Percentiles rank a stretch among this genome's conserved stretches.
These are phyloP conservation scores for Lepidurus arcticus DNA, from an alignment of 1,140 invertebrate species.

Conservation along the genomic window DNA sequence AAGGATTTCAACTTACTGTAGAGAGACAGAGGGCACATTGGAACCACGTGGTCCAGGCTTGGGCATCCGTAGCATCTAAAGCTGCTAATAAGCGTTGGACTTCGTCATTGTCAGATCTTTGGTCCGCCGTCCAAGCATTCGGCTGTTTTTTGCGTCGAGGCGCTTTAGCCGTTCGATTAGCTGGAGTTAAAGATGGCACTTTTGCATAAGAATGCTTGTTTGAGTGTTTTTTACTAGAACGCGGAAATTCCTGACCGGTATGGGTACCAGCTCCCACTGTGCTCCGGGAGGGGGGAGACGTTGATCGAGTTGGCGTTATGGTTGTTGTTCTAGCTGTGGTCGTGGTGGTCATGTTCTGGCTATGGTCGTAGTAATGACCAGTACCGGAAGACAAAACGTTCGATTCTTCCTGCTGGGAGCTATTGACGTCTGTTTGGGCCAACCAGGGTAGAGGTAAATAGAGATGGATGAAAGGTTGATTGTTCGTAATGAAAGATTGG, in stretches of 20 bases:
- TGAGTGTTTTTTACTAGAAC: background rate
- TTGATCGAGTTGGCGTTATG: background rate
- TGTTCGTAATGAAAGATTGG: background rate
- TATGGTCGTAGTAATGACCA: background rate
- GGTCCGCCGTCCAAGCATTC: background rate
- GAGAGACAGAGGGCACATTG: slow-evolving; percentile 15
- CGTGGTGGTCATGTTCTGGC: background rate
- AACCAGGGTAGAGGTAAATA: background rate
- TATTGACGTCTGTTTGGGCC: background rate
- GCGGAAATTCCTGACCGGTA: background rate
- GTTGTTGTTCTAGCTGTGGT: background rate
- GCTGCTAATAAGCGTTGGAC: background rate
- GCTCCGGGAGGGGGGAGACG: background rate
- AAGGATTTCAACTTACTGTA: background rate
- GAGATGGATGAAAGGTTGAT: background rate
- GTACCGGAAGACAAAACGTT: background rate
- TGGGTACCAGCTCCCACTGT: slow-evolving; percentile 4
- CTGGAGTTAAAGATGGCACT: background rate
- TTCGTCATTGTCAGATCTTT: background rate
- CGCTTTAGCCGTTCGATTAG: background rate
- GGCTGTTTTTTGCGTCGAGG: background rate
- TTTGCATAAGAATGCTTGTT: slow-evolving; percentile 16
- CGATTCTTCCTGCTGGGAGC: background rate
- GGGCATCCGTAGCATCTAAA: background rate
- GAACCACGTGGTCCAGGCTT: background rate